These are phyloP conservation scores for Eugnorisma glareosa DNA, from an alignment of 2,888 invertebrate genomes.

Conservation along the genomic window DNA sequence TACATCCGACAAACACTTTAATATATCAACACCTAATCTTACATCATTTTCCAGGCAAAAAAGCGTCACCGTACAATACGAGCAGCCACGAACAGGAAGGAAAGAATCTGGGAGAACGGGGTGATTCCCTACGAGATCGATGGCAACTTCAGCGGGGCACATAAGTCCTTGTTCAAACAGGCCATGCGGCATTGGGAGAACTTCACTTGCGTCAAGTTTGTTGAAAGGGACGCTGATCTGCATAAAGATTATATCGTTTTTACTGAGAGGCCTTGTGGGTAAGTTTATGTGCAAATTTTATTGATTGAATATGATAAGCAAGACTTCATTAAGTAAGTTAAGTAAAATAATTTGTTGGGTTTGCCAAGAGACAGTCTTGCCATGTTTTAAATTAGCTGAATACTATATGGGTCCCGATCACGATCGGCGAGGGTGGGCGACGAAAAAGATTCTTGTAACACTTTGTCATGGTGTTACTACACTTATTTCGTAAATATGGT, in stretches of 20 bases:
- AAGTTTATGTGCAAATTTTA: constrained; percentile 78
- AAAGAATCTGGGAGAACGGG: constrained; percentile 98
- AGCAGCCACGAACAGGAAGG: constrained; percentile 98
- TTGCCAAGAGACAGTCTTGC: background rate
- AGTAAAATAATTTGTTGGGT: no score
- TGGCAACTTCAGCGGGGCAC: constrained; percentile 97
- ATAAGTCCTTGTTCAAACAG: constrained; percentile 98
- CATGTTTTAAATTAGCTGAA: background rate
- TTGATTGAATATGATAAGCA: background rate
- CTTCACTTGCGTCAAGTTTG: constrained; percentile 98
- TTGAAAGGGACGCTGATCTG: constrained; percentile 95
- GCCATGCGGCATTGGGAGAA: constrained; percentile 99
- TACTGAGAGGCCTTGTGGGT: constrained; percentile 98
- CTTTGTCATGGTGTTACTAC: no score
- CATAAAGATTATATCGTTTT: constrained; percentile 99
- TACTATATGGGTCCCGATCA: background rate
- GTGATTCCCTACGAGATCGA: constrained; percentile 99
- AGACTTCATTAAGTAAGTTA: background rate
- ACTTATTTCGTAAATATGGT: no score
- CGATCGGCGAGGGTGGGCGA: no score
- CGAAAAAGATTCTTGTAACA: no score
- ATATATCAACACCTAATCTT: constrained; percentile 8
- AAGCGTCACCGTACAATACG: constrained; percentile 91
- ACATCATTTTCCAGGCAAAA: constrained; percentile 64
- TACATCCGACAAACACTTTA: no score